Conservation (phyloP, 2,888 invertebrate species). For the Cyrtodaria siliqua region DNA sequence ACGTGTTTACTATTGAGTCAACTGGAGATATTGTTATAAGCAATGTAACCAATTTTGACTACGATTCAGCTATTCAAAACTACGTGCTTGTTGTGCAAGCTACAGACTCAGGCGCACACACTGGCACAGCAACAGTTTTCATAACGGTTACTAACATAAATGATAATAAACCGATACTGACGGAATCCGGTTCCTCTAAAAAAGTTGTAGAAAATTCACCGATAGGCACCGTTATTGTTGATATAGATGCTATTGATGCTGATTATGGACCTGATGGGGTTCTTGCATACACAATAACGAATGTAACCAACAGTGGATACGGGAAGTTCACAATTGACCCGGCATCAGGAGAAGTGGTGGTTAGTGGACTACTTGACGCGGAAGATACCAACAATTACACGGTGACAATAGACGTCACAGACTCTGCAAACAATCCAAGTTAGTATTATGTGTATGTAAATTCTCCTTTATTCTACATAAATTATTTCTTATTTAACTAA, state of each 20-base stretch:
- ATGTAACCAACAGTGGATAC: constrained; percentile 50
- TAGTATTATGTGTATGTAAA: too few relatives aligned
- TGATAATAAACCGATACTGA: constrained; percentile 70
- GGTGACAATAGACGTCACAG: too few relatives aligned
- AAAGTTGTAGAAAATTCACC: constrained; percentile 69
- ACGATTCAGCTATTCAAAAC: constrained; percentile 57
- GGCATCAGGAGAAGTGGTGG: constrained; percentile 52
- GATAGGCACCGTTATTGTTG: constrained; percentile 59
- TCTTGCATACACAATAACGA: constrained; percentile 60
- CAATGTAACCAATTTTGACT: constrained; percentile 60
- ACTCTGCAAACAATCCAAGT: too few relatives aligned
- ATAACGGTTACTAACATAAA: constrained; percentile 71
- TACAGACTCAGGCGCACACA: constrained; percentile 94
- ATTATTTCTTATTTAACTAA: too few relatives aligned
- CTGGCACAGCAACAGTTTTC: constrained; percentile 91
- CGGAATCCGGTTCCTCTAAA: constrained; percentile 37
- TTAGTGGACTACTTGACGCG: constrained; percentile 37
- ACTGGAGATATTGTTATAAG: constrained; percentile 52
- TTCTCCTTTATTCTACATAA: too few relatives aligned
- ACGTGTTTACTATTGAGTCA: constrained; percentile 64
- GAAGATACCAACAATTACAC: constrained; percentile 49
- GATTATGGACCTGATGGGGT: constrained; percentile 73
- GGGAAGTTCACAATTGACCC: constrained; percentile 64
- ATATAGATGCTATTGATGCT: constrained; percentile 72
- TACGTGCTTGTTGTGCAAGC: constrained; percentile 89